Conservation (phyloP, 1,140 invertebrate genomes). For the Triops longicaudatus region DNA sequence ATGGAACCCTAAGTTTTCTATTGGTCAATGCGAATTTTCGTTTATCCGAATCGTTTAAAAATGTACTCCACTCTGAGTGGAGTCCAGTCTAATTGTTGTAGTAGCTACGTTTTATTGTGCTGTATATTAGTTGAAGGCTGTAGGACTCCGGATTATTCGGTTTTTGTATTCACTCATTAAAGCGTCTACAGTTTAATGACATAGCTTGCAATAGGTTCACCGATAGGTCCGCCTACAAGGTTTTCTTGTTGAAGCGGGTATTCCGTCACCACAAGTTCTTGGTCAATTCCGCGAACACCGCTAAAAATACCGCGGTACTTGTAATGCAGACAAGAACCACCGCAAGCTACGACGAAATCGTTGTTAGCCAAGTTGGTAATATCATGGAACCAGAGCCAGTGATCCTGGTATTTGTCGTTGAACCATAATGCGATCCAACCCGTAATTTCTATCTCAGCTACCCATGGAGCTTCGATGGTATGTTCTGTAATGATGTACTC, state of each 20-base stretch:
- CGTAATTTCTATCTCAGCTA: slow-evolving; percentile 1
- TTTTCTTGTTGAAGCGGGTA: not conserved
- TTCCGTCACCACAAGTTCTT: not conserved
- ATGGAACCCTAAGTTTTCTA: no score
- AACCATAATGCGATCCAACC: not conserved
- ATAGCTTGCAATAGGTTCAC: not conserved
- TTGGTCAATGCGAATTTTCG: no score
- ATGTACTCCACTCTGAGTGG: no score
- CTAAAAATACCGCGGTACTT: not conserved
- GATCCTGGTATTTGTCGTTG: not conserved
- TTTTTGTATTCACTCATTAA: not conserved
- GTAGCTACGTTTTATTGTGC: no score
- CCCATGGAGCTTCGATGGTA: not conserved
- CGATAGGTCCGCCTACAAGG: not conserved
- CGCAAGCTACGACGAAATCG: not conserved
- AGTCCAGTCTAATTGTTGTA: no score
- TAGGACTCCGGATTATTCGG: no score
- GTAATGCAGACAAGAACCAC: not conserved
- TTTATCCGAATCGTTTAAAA: no score
- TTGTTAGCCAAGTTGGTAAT: not conserved
- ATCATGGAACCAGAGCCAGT: not conserved
- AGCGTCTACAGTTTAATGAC: not conserved
- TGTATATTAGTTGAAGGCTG: no score
- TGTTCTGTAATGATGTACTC: not conserved
- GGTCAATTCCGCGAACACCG: not conserved